These are phyloP conservation scores for Apostichopus californicus DNA, from an alignment of 35 echinoderm and acorn worm species.

Conservation along the genomic window DNA sequence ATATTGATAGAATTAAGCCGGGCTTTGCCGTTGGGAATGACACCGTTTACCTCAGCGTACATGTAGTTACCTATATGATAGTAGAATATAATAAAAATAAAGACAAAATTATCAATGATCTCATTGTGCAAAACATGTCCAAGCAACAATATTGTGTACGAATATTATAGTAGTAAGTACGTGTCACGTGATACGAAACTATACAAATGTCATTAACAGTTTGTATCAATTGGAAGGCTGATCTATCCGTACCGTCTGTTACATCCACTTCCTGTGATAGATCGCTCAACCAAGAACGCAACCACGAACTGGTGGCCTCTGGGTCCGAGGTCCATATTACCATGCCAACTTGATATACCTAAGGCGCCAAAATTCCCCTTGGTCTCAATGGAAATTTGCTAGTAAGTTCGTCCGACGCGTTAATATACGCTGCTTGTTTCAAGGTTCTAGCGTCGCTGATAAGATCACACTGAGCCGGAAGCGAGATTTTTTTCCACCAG, in stretches of 20 bases:
- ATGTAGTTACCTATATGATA: constrained; percentile 82
- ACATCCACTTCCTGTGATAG: neutral
- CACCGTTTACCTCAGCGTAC: constrained; percentile 44
- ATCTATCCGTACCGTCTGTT: neutral
- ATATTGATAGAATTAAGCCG: constrained; percentile 48
- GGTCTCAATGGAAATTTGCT: no score
- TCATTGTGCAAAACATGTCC: neutral
- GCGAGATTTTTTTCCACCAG: no score
- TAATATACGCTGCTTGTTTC: no score
- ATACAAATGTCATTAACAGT: neutral
- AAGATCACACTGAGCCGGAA: no score
- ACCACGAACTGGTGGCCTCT: no score
- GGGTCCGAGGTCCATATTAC: no score
- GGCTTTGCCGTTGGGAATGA: constrained; percentile 19
- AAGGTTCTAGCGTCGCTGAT: no score
- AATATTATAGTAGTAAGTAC: neutral
- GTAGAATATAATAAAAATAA: neutral
- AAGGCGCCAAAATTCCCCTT: no score
- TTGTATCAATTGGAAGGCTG: neutral
- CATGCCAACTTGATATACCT: no score
- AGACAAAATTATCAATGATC: neutral
- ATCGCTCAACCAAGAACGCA: neutral
- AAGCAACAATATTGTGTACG: neutral
- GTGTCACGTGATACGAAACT: neutral
- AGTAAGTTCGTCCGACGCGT: no score